Evolutionary conservation across 2,797 vertebrate genomes (phyloP).

Genomic region (Kryptolebias ocellatus): DNA sequence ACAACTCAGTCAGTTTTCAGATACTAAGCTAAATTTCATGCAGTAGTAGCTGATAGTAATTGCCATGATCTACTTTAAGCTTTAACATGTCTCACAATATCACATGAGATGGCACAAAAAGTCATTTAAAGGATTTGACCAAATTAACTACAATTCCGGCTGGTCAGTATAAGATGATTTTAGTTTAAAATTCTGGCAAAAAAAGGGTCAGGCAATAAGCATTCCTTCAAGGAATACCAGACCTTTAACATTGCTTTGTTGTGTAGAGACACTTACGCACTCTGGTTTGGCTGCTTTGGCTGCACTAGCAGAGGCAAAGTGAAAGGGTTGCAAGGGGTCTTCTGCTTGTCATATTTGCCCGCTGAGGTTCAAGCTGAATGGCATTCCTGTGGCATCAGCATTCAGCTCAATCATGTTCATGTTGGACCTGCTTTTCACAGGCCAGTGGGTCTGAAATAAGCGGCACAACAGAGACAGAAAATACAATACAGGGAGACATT

Average conservation of each 20-base stretch:
- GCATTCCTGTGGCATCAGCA: constrained; percentile 33
- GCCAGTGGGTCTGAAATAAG: constrained; percentile 36
- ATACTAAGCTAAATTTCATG: too few relatives aligned
- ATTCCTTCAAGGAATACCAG: too few relatives aligned
- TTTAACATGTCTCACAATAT: too few relatives aligned
- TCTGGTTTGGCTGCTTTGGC: constrained; percentile 22
- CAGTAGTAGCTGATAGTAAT: too few relatives aligned
- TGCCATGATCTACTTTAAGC: too few relatives aligned
- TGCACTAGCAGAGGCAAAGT: constrained; percentile 41
- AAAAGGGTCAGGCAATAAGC: too few relatives aligned
- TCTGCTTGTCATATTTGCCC: constrained; percentile 40
- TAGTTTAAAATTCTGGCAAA: too few relatives aligned
- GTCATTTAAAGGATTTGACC: too few relatives aligned
- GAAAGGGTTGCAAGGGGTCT: constrained; percentile 30
- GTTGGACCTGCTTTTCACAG: constrained; percentile 41
- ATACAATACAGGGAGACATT: constrained; percentile 36
- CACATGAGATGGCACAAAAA: too few relatives aligned
- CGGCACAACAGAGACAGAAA: constrained; percentile 37
- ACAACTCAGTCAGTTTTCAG: too few relatives aligned
- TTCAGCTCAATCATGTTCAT: constrained; percentile 43
- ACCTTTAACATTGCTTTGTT: constrained; percentile 9
- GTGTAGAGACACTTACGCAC: constrained; percentile 5
- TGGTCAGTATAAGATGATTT: too few relatives aligned
- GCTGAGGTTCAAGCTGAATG: constrained; percentile 33
- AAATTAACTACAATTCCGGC: too few relatives aligned